Percentiles rank a stretch among this genome's conserved stretches.
phyloP scores from a whole-genome alignment of 2,113 vertebrate genomes.

The Labeo catla region DNA sequence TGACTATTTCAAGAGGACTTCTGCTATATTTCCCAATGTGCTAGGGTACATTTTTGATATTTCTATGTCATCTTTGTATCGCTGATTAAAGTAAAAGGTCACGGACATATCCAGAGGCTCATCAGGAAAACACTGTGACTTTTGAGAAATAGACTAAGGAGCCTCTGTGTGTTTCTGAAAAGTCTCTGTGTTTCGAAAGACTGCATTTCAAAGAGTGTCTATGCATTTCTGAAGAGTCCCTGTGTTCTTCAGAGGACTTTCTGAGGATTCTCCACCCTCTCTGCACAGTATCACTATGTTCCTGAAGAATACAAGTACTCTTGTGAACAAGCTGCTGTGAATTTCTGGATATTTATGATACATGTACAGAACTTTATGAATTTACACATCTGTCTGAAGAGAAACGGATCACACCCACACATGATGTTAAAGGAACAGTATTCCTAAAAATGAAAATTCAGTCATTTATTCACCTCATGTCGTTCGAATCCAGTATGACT shows the following conservation, averaged over 20 bases:
- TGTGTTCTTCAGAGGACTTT: conserved; percentile 5
- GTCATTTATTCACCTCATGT: background rate
- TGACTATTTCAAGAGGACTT: background rate
- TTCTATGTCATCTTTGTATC: conserved; percentile 38
- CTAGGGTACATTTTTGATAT: conserved; percentile 2
- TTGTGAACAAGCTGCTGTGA: background rate
- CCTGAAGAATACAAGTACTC: background rate
- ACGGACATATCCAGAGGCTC: background rate
- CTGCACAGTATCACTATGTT: background rate
- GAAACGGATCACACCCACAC: background rate
- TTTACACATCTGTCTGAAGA: background rate
- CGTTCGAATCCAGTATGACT: background rate
- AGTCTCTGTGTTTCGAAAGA: conserved; percentile 21
- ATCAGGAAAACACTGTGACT: background rate
- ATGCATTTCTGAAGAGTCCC: conserved; percentile 7
- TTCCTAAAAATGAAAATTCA: background rate
- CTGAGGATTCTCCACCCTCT: background rate
- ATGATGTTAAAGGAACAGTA: background rate
- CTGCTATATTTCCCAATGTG: background rate
- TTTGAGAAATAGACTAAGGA: background rate
- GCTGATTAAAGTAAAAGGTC: conserved; percentile 28
- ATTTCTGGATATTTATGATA: background rate
- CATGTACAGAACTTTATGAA: background rate
- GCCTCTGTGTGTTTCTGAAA: conserved; percentile 12
- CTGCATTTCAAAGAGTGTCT: background rate